phyloP scores from a whole-genome alignment of 2,113 vertebrate species.

The Eudyptes chrysolophus region DNA sequence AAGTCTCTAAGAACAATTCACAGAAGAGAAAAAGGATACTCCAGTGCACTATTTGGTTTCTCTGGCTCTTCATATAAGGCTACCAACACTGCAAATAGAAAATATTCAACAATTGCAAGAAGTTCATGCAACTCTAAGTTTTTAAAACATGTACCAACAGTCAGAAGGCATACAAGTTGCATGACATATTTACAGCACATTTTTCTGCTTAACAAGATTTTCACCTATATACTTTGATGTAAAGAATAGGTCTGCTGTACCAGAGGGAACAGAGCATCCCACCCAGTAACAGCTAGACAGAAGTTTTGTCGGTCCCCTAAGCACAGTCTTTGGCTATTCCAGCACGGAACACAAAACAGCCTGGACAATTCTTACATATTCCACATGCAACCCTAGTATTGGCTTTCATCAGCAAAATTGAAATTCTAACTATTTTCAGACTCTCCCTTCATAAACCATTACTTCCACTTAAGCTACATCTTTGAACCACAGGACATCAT shows the following conservation, averaged over 20 bases:
- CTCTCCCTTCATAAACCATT: background rate
- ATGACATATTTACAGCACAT: background rate
- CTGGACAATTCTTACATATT: background rate
- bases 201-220: background rate
- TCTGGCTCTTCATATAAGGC: slow-evolving; percentile 92
- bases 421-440: background rate
- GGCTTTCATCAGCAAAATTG: background rate
- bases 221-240: background rate
- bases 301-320: background rate
- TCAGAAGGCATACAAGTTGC: background rate
- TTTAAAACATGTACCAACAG: background rate
- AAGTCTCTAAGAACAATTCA: background rate
- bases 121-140: background rate
- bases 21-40: slow-evolving; percentile 88
- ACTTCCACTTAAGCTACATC: background rate
- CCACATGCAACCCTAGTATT: background rate
- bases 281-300: background rate
- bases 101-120: slow-evolving; percentile 54
- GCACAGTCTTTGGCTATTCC: background rate
- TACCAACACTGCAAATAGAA: slow-evolving; percentile 86
- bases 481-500: background rate
- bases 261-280: background rate
- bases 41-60: slow-evolving; percentile 91
- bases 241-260: background rate
- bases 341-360: background rate